Conservation (phyloP, 2,113 vertebrate species). For the Eidolon helvum region DNA sequence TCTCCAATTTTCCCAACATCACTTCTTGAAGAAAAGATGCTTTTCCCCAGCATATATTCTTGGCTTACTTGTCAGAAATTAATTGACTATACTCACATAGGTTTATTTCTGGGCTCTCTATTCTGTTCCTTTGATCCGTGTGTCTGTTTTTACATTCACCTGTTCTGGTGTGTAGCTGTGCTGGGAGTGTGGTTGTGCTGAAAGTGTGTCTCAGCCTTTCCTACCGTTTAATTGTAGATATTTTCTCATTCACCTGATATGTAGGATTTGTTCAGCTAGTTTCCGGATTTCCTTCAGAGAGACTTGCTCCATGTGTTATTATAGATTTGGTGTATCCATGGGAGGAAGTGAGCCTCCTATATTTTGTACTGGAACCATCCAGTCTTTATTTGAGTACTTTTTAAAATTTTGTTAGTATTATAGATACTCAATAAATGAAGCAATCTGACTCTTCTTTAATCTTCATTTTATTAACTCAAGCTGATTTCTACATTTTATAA, state of each 20-base stretch:
- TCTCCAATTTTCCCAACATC: not conserved
- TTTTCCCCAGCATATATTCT: not conserved
- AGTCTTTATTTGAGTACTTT: not conserved
- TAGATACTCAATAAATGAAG: not conserved
- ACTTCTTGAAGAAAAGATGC: not conserved
- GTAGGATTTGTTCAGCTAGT: not conserved
- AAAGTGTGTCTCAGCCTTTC: not conserved
- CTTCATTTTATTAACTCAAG: not conserved
- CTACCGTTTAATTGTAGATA: not conserved
- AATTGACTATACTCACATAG: too few species aligned
- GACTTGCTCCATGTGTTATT: not conserved
- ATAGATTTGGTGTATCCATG: not conserved
- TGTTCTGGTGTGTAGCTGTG: not conserved
- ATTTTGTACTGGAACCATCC: not conserved
- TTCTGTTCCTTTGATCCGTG: not conserved
- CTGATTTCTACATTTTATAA: not conserved
- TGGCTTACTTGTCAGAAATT: not conserved
- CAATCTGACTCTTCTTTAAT: not conserved
- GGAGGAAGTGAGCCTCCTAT: not conserved
- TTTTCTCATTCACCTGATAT: not conserved
- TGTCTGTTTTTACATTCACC: not conserved
- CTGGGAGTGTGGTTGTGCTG: not conserved
- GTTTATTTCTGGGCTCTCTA: not conserved
- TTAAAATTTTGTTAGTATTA: not conserved
- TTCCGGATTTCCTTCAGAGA: not conserved